A percentile compares a stretch with the other conserved stretches of the same genome.
These are phyloP conservation scores for Poeciliopsis infans DNA, from an alignment of 2,797 vertebrate species.

Conservation along the genomic window DNA sequence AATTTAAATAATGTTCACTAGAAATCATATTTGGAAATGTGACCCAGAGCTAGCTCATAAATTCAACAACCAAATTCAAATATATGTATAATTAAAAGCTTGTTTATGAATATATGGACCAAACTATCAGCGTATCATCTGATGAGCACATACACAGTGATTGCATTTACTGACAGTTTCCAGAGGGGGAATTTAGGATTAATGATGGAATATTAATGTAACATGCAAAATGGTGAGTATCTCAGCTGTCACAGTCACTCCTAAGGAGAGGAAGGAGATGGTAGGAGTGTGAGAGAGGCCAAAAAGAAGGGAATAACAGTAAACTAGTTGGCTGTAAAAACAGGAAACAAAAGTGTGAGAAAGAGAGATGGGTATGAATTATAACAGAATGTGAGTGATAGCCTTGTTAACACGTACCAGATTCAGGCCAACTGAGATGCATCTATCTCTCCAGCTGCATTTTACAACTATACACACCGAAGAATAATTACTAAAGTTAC, in stretches of 20 bases:
- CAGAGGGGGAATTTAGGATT: slow-evolving; percentile 14
- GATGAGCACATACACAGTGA: slow-evolving; percentile 9
- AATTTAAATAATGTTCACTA: slow-evolving; percentile 20
- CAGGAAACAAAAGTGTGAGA: slow-evolving; percentile 5
- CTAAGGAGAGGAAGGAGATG: slow-evolving; percentile 34
- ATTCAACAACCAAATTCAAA: slow-evolving; percentile 14
- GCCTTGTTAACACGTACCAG: slow-evolving; percentile 12
- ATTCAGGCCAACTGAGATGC: slow-evolving; percentile 14
- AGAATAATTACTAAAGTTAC: slow-evolving; percentile 18
- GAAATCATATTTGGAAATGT: slow-evolving; percentile 26
- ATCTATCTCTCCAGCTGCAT: slow-evolving; percentile 13
- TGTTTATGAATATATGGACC: slow-evolving; percentile 1
- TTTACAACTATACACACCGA: slow-evolving; percentile 3
- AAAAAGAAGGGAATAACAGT: slow-evolving; percentile 8
- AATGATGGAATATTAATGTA: slow-evolving; percentile 48
- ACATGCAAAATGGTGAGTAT: slow-evolving; percentile 37
- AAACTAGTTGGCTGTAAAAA: slow-evolving; percentile 26
- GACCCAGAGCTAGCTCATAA: slow-evolving; percentile 26
- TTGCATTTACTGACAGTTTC: slow-evolving; percentile 33
- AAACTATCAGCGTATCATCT: not conserved
- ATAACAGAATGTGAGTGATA: slow-evolving; percentile 22
- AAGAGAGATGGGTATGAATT: slow-evolving; percentile 19
- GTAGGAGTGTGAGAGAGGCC: slow-evolving; percentile 9
- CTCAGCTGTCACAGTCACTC: slow-evolving; percentile 38
- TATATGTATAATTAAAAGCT: slow-evolving; percentile 9